phyloP scores from a whole-genome alignment of 2,888 invertebrate genomes.

The Athalia circularis region DNA sequence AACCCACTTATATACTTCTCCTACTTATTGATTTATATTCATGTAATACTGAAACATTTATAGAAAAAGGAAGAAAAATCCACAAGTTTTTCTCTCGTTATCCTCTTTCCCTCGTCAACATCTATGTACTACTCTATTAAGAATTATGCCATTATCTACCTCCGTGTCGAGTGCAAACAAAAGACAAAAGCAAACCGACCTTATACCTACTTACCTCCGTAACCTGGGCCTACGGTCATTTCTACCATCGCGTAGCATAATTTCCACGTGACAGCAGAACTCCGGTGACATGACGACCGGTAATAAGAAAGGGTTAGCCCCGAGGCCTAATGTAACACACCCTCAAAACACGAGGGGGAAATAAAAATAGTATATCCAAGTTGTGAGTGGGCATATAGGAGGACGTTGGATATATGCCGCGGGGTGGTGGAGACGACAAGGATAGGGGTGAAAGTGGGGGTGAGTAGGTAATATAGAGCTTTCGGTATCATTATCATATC shows the following conservation, averaged over 20 bases:
- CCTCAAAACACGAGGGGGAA: slow-evolving; percentile 43
- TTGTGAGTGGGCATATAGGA: slow-evolving; percentile 32
- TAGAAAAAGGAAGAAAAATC: too few relatives aligned
- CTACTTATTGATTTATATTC: slow-evolving; percentile 11
- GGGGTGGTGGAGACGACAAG: slow-evolving; percentile 25
- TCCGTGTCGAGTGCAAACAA: slow-evolving; percentile 32
- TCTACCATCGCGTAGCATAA: slow-evolving; percentile 23
- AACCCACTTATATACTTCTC: too few relatives aligned
- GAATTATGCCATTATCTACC: slow-evolving; percentile 6
- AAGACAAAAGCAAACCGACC: slow-evolving; percentile 33
- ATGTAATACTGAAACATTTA: too few relatives aligned
- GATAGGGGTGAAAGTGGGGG: not conserved
- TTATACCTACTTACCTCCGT: not conserved
- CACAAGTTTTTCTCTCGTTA: too few relatives aligned
- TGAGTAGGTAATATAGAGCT: slow-evolving; percentile 41
- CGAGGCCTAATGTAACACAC: slow-evolving; percentile 46
- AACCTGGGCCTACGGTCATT: slow-evolving; percentile 1
- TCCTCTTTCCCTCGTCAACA: too few relatives aligned
- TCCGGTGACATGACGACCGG: slow-evolving; percentile 45
- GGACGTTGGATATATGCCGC: slow-evolving; percentile 33
- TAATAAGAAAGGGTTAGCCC: slow-evolving; percentile 47
- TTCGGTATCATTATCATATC: slow-evolving; percentile 49
- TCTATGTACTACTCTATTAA: not conserved
- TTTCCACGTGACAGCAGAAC: slow-evolving; percentile 40
- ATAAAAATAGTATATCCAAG: slow-evolving; percentile 47